phyloP scores from a whole-genome alignment of 2,797 vertebrate genomes.

The Macroramphosus scolopax region DNA sequence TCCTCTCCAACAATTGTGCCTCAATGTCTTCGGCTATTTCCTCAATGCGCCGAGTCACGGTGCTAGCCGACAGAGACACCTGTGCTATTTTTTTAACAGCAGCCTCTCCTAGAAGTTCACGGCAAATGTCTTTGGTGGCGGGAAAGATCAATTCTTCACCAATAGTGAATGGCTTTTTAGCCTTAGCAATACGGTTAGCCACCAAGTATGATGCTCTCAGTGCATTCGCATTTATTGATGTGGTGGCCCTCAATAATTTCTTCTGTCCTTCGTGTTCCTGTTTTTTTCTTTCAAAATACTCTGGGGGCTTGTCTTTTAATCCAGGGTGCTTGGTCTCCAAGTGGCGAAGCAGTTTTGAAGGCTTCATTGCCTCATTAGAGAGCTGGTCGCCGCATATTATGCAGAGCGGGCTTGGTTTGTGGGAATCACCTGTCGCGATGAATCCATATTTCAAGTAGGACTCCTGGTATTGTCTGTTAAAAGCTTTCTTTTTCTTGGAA shows the following conservation, averaged over 20 bases:
- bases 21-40: constrained; percentile 10
- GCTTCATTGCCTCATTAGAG: constrained; percentile 22
- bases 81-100: constrained; percentile 10
- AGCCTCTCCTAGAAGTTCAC: constrained; percentile 16
- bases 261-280: background rate
- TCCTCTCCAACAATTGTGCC: constrained; percentile 39
- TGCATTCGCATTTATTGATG: background rate
- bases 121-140: constrained; percentile 11
- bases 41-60: background rate
- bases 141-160: constrained; percentile 10
- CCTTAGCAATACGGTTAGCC: background rate
- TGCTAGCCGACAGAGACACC: constrained; percentile 4
- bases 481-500: constrained; percentile 10
- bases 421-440: constrained; percentile 3
- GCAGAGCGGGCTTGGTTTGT: background rate
- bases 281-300: background rate
- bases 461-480: constrained; percentile 7
- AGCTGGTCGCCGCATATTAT: constrained; percentile 17
- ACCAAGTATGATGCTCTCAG: background rate
- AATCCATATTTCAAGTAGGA: constrained; percentile 18
- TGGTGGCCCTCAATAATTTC: background rate
- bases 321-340: constrained; percentile 3
- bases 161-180: background rate
- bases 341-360: constrained; percentile 23
- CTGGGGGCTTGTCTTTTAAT: no score